Conservation (phyloP, 2,888 invertebrate species). For the Chloroclystis v-ata region DNA sequence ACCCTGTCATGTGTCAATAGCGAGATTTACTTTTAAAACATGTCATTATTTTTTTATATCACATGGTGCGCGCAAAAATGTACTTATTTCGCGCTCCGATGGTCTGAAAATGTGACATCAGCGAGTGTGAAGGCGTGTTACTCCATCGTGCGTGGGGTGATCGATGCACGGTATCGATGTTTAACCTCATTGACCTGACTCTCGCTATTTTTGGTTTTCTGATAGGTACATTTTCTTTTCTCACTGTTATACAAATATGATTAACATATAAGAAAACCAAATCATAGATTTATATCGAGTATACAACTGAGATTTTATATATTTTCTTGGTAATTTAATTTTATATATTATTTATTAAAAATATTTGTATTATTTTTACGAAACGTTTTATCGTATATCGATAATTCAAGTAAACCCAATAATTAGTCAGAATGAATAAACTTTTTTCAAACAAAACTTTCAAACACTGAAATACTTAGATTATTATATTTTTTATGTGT, state of each 20-base stretch:
- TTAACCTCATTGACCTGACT: conserved; percentile 21
- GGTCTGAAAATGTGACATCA: conserved; percentile 76
- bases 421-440: too few species aligned
- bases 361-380: too few species aligned
- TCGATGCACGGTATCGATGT: conserved; percentile 25
- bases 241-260: background rate
- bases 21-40: conserved; percentile 70
- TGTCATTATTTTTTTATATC: conserved; percentile 74
- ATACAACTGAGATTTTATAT: too few species aligned
- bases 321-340: too few species aligned
- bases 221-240: conserved; percentile 11
- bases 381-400: too few species aligned
- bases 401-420: too few species aligned
- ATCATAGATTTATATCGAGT: too few species aligned
- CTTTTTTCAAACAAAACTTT: too few species aligned
- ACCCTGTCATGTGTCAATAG: conserved; percentile 54
- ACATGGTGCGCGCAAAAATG: conserved; percentile 72
- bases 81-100: conserved; percentile 78
- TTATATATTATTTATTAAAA: too few species aligned
- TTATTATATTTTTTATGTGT: too few species aligned
- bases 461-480: too few species aligned
- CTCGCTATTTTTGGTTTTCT: conserved; percentile 13
- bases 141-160: conserved; percentile 26
- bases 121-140: conserved; percentile 61
- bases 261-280: too few species aligned